These are phyloP conservation scores for Tachina grossa DNA, from an alignment of 2,888 invertebrate species.

Conservation along the genomic window DNA sequence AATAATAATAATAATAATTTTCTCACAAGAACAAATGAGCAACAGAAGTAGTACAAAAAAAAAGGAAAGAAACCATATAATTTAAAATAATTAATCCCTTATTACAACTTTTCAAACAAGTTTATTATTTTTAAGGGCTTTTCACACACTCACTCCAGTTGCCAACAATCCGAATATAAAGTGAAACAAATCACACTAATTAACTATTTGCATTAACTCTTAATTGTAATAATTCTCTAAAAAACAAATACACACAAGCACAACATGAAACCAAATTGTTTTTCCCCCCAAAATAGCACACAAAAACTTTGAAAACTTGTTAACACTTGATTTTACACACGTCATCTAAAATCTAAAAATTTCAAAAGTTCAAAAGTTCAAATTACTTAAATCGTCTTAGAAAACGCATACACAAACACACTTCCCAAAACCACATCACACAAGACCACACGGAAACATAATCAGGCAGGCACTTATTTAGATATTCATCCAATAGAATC, in stretches of 20 bases:
- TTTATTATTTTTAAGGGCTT: slow-evolving; percentile 20
- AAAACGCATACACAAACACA: slow-evolving; percentile 23
- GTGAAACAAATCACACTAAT: slow-evolving; percentile 58
- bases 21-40: neutral
- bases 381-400: slow-evolving; percentile 68
- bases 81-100: neutral
- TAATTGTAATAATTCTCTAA: slow-evolving; percentile 44
- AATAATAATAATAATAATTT: neutral
- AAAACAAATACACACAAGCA: neutral
- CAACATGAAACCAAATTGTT: slow-evolving; percentile 52
- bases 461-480: slow-evolving; percentile 17
- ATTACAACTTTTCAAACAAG: neutral
- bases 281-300: slow-evolving; percentile 27
- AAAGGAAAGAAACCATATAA: slow-evolving; percentile 24
- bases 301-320: slow-evolving; percentile 32
- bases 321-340: slow-evolving; percentile 68
- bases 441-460: slow-evolving; percentile 45
- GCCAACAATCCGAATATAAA: neutral
- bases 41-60: neutral
- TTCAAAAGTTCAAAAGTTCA: slow-evolving; percentile 71
- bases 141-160: slow-evolving; percentile 29
- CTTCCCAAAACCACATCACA: slow-evolving; percentile 54
- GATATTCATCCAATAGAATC: slow-evolving; percentile 32
- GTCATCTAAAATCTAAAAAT: slow-evolving; percentile 56
- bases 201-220: slow-evolving; percentile 53